phyloP scores from a whole-genome alignment of 2,113 vertebrate species.

The Irena cyanogastra region DNA sequence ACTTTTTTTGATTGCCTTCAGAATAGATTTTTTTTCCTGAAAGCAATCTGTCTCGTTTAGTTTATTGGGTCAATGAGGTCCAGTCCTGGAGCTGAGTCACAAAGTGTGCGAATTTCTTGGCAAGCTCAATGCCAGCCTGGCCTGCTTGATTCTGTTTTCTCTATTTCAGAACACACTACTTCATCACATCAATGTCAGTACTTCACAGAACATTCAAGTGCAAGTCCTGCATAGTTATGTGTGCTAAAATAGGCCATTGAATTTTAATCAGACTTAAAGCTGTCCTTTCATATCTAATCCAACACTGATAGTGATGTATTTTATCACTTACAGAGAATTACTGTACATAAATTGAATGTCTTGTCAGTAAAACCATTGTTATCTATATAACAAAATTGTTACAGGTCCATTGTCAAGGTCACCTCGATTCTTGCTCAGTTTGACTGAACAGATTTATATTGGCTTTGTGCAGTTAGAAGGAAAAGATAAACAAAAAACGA shows the following conservation, averaged over 20 bases:
- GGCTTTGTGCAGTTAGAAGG: neutral
- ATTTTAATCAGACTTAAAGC: neutral
- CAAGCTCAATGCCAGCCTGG: neutral
- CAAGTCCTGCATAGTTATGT: neutral
- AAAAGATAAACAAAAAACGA: neutral
- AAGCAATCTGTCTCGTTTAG: neutral
- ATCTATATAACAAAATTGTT: neutral
- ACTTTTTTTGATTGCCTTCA: neutral
- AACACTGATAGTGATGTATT: neutral
- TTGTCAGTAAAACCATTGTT: neutral
- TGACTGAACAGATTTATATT: neutral
- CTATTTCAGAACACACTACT: neutral
- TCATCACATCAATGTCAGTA: neutral
- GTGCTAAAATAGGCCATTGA: neutral
- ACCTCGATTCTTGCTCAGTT: neutral
- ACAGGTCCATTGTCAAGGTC: neutral
- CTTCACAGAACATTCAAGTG: neutral
- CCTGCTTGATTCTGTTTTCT: too few species aligned
- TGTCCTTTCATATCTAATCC: neutral
- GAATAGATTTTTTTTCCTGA: neutral
- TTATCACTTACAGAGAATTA: neutral
- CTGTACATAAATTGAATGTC: neutral
- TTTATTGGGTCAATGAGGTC: neutral
- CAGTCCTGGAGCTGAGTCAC: neutral
- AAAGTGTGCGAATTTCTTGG: neutral